These are phyloP conservation scores for Caenorhabditis japonica DNA, from an alignment of 2,888 invertebrate species.

Conservation along the genomic window DNA sequence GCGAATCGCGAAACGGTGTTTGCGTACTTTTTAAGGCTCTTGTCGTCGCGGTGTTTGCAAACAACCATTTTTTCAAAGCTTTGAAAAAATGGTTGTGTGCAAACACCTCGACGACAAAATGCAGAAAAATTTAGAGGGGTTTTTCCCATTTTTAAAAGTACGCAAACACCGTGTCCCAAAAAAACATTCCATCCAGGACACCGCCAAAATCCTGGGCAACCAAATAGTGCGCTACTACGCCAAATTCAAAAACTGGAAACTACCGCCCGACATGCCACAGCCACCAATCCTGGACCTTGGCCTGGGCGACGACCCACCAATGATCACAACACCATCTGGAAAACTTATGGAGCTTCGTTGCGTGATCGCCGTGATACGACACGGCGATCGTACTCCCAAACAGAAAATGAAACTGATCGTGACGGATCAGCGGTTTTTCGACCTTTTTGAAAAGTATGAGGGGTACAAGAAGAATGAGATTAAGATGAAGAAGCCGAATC, in stretches of 20 bases:
- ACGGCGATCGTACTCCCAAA: slow-evolving; percentile 98
- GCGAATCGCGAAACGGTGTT: too few species aligned
- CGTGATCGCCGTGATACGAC: slow-evolving; percentile 95
- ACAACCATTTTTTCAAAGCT: too few species aligned
- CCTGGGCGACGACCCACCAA: slow-evolving; percentile 90
- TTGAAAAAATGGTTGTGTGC: too few species aligned
- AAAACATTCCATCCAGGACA: slow-evolving; percentile 84
- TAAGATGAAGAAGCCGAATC: slow-evolving; percentile 95
- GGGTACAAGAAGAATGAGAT: slow-evolving; percentile 95
- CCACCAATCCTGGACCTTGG: slow-evolving; percentile 65
- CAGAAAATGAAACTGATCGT: slow-evolving; percentile 94
- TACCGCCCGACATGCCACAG: slow-evolving; percentile 83
- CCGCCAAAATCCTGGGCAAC: slow-evolving; percentile 96
- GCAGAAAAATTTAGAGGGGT: too few species aligned
- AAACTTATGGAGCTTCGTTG: slow-evolving; percentile 95
- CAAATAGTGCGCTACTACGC: slow-evolving; percentile 95
- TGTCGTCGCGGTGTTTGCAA: too few species aligned
- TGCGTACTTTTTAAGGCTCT: too few species aligned
- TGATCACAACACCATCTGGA: slow-evolving; percentile 96
- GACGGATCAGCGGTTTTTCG: slow-evolving; percentile 83
- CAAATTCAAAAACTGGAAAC: slow-evolving; percentile 93
- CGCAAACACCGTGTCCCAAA: too few species aligned
- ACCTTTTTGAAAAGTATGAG: slow-evolving; percentile 96
- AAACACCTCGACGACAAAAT: too few species aligned
- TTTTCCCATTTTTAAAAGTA: too few species aligned